Conservation (phyloP, 2,797 vertebrate genomes). For the Cottoperca gobio region DNA sequence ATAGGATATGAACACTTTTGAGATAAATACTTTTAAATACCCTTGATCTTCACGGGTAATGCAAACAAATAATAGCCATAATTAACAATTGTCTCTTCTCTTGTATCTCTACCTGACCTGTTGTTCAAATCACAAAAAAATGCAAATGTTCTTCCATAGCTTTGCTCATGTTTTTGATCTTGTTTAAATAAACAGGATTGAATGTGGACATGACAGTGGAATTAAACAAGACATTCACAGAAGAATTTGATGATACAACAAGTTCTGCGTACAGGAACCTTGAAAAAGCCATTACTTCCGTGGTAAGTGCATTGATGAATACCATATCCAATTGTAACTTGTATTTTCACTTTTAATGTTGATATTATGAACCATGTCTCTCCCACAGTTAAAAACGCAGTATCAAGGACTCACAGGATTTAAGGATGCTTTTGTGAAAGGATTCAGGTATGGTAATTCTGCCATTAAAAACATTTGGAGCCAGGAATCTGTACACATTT, state of each 20-base stretch:
- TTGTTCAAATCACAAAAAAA: neutral
- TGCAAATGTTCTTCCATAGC: neutral
- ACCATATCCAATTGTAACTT: neutral
- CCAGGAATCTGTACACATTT: neutral
- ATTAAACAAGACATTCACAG: slow-evolving; percentile 32
- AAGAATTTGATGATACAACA: neutral
- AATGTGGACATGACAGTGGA: slow-evolving; percentile 50
- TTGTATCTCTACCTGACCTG: neutral
- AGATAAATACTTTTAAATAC: neutral
- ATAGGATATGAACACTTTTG: neutral
- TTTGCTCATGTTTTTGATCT: neutral
- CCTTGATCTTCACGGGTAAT: neutral
- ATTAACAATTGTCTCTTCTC: neutral
- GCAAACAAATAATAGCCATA: neutral
- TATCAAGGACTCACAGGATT: slow-evolving; percentile 52
- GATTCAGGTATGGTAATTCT: slow-evolving; percentile 64
- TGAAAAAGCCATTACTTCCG: neutral
- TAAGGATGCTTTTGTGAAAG: neutral
- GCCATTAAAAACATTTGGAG: neutral
- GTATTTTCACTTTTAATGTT: neutral
- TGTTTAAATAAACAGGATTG: slow-evolving; percentile 45
- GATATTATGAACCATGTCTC: neutral
- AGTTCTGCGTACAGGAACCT: slow-evolving; percentile 20
- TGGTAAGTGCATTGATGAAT: slow-evolving; percentile 59
- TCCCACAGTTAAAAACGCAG: slow-evolving; percentile 16